Conservation (phyloP, 2,113 vertebrate genomes). For the Bufo gargarizans region DNA sequence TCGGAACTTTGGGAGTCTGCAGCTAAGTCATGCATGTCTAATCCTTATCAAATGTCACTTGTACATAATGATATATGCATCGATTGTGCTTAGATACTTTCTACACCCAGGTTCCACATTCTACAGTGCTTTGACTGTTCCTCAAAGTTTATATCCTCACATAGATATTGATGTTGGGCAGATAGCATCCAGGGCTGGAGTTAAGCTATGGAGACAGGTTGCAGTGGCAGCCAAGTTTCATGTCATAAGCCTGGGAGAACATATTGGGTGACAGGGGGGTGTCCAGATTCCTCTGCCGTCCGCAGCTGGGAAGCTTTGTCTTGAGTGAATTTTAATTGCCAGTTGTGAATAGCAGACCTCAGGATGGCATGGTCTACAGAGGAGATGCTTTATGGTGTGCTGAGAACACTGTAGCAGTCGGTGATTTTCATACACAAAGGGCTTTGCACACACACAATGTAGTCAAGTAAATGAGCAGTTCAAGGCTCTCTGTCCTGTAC, state of each 20-base stretch:
- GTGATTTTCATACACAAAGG: slow-evolving; percentile 52
- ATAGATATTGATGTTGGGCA: not conserved
- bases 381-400: slow-evolving; percentile 36
- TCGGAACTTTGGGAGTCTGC: not conserved
- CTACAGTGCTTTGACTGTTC: not conserved
- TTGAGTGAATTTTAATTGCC: slow-evolving; percentile 49
- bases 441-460: slow-evolving; percentile 42
- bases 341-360: slow-evolving; percentile 29
- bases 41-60: slow-evolving; percentile 49
- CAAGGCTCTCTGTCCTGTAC: slow-evolving; percentile 25
- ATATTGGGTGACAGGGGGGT: slow-evolving; percentile 27
- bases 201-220: not conserved
- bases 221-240: not conserved
- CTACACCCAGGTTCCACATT: not conserved
- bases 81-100: not conserved
- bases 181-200: not conserved
- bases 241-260: slow-evolving; percentile 27
- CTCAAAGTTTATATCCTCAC: not conserved
- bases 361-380: slow-evolving; percentile 37
- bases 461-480: slow-evolving; percentile 54
- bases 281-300: slow-evolving; percentile 30
- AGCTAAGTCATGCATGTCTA: slow-evolving; percentile 50
- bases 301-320: slow-evolving; percentile 43
- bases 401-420: slow-evolving; percentile 45
- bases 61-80: slow-evolving; percentile 6